Conservation (phyloP, 2,888 invertebrate genomes). For the Physocephala rufipes region DNA sequence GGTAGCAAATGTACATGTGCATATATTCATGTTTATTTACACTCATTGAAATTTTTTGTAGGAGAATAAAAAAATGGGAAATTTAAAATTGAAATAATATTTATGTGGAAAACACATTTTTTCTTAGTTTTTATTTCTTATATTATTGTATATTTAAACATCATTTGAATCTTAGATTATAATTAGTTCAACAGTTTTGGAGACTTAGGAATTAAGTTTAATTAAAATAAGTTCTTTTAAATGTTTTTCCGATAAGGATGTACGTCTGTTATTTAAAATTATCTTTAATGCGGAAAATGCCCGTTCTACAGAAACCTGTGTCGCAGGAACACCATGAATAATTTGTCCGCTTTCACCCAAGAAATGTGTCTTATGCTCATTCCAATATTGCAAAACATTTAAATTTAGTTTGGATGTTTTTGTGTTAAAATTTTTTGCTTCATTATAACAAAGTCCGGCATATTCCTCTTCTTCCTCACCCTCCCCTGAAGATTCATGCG, state of each 20-base stretch:
- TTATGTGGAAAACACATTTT: no score
- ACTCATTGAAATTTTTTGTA: no score
- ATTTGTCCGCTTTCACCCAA: neutral
- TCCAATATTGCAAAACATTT: neutral
- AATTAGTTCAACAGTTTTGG: no score
- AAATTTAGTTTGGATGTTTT: neutral
- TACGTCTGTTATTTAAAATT: slow-evolving; percentile 5
- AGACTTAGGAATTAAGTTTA: neutral
- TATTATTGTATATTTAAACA: no score
- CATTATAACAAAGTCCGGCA: neutral
- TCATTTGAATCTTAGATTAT: no score
- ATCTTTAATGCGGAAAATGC: neutral
- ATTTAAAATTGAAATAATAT: no score
- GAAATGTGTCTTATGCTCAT: neutral
- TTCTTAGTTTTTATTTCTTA: no score
- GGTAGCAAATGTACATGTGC: no score
- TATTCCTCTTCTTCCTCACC: slow-evolving; percentile 1
- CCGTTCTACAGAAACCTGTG: neutral
- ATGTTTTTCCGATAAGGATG: neutral
- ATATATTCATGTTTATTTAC: no score
- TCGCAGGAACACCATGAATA: slow-evolving; percentile 1
- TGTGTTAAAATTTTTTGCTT: slow-evolving; percentile 1
- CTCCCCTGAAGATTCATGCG: neutral
- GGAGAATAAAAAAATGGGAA: no score
- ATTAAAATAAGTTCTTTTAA: slow-evolving; percentile 3